Conservation (phyloP, 2,113 vertebrate genomes). For the Hyaena hyaena region DNA sequence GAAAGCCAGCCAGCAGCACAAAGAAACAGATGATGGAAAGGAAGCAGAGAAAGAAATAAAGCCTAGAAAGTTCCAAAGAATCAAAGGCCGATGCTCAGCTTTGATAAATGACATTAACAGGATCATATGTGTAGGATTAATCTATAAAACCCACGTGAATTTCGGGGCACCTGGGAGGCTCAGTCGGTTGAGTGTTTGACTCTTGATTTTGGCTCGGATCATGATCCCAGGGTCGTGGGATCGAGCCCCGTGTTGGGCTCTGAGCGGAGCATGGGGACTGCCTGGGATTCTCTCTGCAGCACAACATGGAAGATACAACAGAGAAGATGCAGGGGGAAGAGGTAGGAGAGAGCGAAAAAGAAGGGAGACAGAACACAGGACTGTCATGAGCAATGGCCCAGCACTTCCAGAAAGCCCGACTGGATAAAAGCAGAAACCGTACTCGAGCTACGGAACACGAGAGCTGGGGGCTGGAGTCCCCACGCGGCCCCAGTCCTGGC, state of each 20-base stretch:
- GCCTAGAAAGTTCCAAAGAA: neutral
- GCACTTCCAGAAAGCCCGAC: neutral
- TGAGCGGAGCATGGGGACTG: too few relatives aligned
- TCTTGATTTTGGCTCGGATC: too few relatives aligned
- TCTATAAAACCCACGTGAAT: neutral
- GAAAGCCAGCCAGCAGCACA: neutral
- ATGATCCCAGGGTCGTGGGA: too few relatives aligned
- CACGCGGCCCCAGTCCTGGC: neutral
- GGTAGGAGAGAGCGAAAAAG: accelerated
- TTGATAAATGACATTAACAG: neutral
- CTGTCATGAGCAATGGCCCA: too few relatives aligned
- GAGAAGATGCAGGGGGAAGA: neutral
- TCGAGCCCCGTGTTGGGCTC: too few relatives aligned
- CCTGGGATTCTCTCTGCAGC: too few relatives aligned
- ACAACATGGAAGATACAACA: accelerated
- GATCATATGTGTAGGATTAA: neutral
- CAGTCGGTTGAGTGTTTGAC: too few relatives aligned
- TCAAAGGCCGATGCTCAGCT: neutral
- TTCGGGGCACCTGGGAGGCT: neutral
- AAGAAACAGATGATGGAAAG: neutral
- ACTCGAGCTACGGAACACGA: accelerated
- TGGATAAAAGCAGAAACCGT: accelerated
- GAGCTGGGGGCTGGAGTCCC: neutral
- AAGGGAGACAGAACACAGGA: neutral
- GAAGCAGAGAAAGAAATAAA: neutral